Percentiles rank a stretch among this genome's conserved stretches.
Conservation (phyloP, 2,797 vertebrate genomes). For the Microhierax caerulescens region DNA sequence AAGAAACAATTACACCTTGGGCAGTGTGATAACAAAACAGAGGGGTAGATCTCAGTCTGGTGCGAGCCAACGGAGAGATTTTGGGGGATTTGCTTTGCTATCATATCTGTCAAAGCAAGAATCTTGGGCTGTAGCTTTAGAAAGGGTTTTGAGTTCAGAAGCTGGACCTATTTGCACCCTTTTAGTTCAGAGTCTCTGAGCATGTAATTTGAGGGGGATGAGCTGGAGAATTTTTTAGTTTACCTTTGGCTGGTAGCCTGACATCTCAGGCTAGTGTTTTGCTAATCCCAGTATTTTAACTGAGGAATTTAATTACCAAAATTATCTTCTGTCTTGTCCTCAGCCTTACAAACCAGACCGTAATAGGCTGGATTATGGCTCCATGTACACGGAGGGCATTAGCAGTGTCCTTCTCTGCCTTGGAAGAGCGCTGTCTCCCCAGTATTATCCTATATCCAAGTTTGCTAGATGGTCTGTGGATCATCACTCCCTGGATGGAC, state of each 20-base stretch:
- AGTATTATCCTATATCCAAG: accelerated
- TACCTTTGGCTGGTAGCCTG: not conserved
- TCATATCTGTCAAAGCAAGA: not conserved
- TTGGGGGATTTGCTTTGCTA: not conserved
- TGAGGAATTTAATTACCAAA: not conserved
- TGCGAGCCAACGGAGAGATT: not conserved
- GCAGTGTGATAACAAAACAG: not conserved
- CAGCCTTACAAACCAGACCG: not conserved
- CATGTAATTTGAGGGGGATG: not conserved
- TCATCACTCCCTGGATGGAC: no score
- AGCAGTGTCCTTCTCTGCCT: not conserved
- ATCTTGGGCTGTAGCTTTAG: not conserved
- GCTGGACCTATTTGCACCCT: not conserved
- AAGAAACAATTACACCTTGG: not conserved
- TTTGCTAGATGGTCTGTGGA: not conserved
- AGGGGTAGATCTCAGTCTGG: not conserved
- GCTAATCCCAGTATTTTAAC: not conserved
- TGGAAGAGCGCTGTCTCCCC: not conserved
- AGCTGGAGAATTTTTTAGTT: not conserved
- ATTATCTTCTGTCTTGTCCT: not conserved
- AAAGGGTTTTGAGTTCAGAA: not conserved
- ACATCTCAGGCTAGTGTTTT: not conserved
- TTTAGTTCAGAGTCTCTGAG: not conserved
- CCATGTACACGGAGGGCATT: not conserved
- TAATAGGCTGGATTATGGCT: not conserved